Evolutionary conservation across 2,888 invertebrate species (phyloP).

Genomic region (Melanophora roralis): DNA sequence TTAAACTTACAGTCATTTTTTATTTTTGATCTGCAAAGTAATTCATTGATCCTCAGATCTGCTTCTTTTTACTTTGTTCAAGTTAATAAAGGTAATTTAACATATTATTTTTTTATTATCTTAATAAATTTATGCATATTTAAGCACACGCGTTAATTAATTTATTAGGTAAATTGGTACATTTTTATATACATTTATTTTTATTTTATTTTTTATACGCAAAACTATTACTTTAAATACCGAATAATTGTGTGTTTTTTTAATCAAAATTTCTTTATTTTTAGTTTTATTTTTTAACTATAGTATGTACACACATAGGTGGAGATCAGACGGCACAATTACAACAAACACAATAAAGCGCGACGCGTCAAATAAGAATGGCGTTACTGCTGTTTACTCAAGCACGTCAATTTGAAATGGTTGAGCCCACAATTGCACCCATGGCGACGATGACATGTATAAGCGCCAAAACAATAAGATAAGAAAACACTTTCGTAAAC

Average conservation of each 20-base stretch:
- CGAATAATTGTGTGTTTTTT: slow-evolving; percentile 33
- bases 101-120: no score
- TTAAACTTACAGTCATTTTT: slow-evolving; percentile 4
- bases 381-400: slow-evolving; percentile 73
- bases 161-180: no score
- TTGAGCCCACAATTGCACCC: slow-evolving; percentile 69
- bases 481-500: slow-evolving; percentile 33
- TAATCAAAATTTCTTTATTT: slow-evolving; percentile 16
- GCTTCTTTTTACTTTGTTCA: neutral
- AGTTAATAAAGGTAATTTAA: no score
- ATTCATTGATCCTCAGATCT: neutral
- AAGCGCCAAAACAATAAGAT: slow-evolving; percentile 60
- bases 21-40: neutral
- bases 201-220: neutral
- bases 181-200: no score
- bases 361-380: slow-evolving; percentile 64
- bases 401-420: slow-evolving; percentile 74
- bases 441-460: slow-evolving; percentile 60
- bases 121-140: neutral
- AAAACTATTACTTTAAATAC: slow-evolving; percentile 25
- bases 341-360: slow-evolving; percentile 56
- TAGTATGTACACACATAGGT: slow-evolving; percentile 44
- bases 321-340: slow-evolving; percentile 47
- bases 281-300: slow-evolving; percentile 16
- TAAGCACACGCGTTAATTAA: no score